phyloP scores from a whole-genome alignment of 2,888 invertebrate species.

The Lypha dubia region DNA sequence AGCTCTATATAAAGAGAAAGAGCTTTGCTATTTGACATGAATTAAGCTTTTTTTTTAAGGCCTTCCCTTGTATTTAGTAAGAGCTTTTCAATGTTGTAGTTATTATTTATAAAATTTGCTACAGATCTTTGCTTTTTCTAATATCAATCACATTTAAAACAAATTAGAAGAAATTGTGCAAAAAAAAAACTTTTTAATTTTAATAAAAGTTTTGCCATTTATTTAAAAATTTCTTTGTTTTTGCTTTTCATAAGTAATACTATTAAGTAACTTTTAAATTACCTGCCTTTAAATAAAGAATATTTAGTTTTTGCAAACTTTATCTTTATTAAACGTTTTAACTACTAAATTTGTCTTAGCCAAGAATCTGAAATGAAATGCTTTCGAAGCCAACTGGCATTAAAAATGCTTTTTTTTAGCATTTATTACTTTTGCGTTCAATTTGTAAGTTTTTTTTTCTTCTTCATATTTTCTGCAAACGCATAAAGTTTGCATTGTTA shows the following conservation, averaged over 20 bases:
- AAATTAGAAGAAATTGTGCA: too few relatives aligned
- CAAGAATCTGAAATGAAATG: conserved; percentile 7
- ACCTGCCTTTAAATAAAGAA: conserved; percentile 17
- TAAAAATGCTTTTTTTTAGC: conserved; percentile 54
- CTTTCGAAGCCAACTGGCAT: conserved; percentile 55
- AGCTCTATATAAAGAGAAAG: too few relatives aligned
- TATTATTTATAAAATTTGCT: too few relatives aligned
- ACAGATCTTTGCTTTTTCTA: too few relatives aligned
- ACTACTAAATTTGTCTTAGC: conserved; percentile 7
- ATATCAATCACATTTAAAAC: too few relatives aligned
- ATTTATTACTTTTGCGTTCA: conserved; percentile 56
- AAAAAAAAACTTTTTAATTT: too few relatives aligned
- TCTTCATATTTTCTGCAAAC: conserved; percentile 36
- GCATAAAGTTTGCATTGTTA: conserved; percentile 70
- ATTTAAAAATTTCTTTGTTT: not conserved
- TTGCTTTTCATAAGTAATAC: not conserved
- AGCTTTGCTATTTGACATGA: too few relatives aligned
- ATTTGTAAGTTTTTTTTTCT: too few relatives aligned
- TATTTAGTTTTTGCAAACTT: conserved; percentile 24
- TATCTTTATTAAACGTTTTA: conserved; percentile 55
- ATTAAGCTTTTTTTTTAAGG: too few relatives aligned
- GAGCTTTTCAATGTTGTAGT: too few relatives aligned
- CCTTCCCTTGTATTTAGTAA: too few relatives aligned
- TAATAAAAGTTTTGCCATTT: not conserved
- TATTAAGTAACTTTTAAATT: conserved; percentile 41